A percentile compares a stretch with the other conserved stretches of the same genome.
Evolutionary conservation across 2,888 invertebrate species (phyloP).

Genomic region (Patella pellucida): DNA sequence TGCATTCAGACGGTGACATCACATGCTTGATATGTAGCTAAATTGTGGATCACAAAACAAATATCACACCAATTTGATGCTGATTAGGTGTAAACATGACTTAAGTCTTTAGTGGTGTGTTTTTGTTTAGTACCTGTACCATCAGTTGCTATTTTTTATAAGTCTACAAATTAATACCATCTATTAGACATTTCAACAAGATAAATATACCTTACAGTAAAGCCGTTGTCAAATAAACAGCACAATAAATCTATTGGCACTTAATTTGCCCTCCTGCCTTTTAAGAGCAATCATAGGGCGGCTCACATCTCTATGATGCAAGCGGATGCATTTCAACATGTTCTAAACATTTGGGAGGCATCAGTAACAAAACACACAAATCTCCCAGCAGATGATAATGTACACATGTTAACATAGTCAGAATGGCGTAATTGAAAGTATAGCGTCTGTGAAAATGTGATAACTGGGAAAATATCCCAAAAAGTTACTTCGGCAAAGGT

Average conservation of each 20-base stretch:
- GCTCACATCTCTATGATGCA: not conserved
- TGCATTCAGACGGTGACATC: too few species aligned
- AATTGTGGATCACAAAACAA: too few species aligned
- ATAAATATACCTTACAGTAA: slow-evolving; percentile 6
- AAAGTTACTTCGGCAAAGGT: slow-evolving; percentile 10
- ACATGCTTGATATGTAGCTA: too few species aligned
- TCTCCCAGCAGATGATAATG: not conserved
- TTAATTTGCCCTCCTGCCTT: not conserved
- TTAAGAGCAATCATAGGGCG: not conserved
- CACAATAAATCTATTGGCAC: not conserved
- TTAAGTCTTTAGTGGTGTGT: too few species aligned
- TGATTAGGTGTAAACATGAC: too few species aligned
- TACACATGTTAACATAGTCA: slow-evolving; percentile 8
- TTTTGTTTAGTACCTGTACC: too few species aligned
- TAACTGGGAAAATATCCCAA: slow-evolving; percentile 11
- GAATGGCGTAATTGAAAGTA: not conserved
- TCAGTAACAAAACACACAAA: slow-evolving; percentile 11
- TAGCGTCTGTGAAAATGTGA: slow-evolving; percentile 6
- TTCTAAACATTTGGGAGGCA: slow-evolving; percentile 1
- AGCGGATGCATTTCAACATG: slow-evolving; percentile 7
- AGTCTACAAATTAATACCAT: not conserved
- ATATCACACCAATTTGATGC: too few species aligned
- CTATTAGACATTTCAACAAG: not conserved
- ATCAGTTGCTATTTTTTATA: too few species aligned
- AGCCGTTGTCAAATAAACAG: slow-evolving; percentile 7